phyloP scores from a whole-genome alignment of 2,888 invertebrate species.

The Arctia plantaginis region DNA sequence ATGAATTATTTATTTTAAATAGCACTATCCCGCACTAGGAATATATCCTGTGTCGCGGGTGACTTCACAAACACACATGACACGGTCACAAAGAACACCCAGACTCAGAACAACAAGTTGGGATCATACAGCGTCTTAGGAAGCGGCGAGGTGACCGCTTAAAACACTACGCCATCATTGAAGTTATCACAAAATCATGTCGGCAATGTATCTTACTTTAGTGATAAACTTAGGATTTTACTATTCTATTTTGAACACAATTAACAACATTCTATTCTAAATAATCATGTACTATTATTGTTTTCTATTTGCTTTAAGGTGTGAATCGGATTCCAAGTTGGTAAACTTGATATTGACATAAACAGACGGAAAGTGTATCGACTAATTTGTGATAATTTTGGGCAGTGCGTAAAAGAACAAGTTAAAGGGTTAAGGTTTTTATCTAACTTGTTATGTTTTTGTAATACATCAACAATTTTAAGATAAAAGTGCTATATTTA shows the following conservation, averaged over 20 bases:
- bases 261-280: too few species aligned
- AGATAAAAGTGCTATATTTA: slow-evolving; percentile 1
- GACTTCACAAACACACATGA: too few species aligned
- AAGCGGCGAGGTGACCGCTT: too few species aligned
- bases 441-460: slow-evolving; percentile 3
- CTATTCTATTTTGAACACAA: too few species aligned
- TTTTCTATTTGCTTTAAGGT: background rate
- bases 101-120: too few species aligned
- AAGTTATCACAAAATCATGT: background rate
- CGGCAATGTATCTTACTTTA: background rate
- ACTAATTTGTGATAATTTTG: background rate
- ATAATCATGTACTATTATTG: background rate
- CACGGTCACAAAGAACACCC: too few species aligned
- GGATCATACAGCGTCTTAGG: too few species aligned
- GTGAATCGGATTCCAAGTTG: background rate
- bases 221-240: too few species aligned
- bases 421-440: background rate
- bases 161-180: too few species aligned
- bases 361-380: background rate
- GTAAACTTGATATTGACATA: background rate
- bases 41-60: too few species aligned
- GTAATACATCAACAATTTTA: background rate
- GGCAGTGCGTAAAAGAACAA: background rate
- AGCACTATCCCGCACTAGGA: too few species aligned
- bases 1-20: background rate